Base-by-base conservation (phyloP, 2,113 vertebrate genomes). In the Solea solea region DNA sequence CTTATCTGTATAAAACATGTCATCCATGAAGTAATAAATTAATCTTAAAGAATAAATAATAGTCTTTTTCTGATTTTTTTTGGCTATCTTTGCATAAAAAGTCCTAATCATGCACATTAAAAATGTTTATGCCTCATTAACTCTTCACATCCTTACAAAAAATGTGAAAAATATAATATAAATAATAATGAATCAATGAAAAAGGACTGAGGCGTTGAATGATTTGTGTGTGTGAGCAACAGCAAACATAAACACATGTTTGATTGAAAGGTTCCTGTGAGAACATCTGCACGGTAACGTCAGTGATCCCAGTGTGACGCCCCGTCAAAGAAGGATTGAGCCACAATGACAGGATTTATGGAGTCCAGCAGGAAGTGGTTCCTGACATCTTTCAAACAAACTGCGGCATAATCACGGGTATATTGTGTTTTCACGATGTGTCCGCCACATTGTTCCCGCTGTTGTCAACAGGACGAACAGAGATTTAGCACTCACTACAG, bases 311-410 rank as follows among this genome's bases (percentile, higher is more conserved):
- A n/a, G n/a, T n/a, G n/a, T n/a, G n/a, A n/a, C n/a, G n/a, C n/a
- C n/a, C n/a, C n/a, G n/a, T n/a, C 21, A 21, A 21, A 21, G 21
- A 21, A 21, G 21, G 21, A 21, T 21, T 21, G 21, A 21, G 21
- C 21, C 21, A 21, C 1, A 21, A 21, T 62, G 67, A 63, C 64
- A 82, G 28, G 84, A 90, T 90, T 94, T 93, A 95, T 95, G 91
- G 94, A 94, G 93, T 95, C 91, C 82, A 86, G 88, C 83, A 88
- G 90, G 95, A 95, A 96, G 93, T 95, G 96, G 93, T 97, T 96
- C 92, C 94, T 92, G 94, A 96, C 94, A 94, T 95, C 93, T 94
- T 93, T 88, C 85, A 94, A 94, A 96, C 95, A 95, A 95, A 97
- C 95, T 91, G 92, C 90, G 70, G 61, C 52, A 61, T 87, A 79